Evolutionary conservation across 1,140 invertebrate species (phyloP).

Genomic region (Cotesia vestalis): DNA sequence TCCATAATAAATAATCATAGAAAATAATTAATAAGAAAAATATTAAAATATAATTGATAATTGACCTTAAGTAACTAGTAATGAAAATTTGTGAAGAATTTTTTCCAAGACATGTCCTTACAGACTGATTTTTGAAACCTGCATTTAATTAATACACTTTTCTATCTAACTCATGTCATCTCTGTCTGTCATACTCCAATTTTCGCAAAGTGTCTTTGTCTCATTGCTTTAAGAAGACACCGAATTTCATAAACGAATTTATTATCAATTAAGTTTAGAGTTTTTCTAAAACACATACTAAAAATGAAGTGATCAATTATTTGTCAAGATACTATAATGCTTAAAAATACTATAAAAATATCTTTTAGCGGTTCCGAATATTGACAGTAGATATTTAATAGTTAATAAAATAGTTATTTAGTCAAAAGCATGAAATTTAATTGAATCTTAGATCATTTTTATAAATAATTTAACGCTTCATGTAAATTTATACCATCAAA

Average conservation of each 20-base stretch:
- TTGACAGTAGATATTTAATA: no score
- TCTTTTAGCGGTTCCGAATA: no score
- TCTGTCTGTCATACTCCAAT: slow-evolving; percentile 9
- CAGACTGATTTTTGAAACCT: slow-evolving; percentile 32
- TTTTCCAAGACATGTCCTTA: slow-evolving; percentile 14
- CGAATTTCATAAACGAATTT: slow-evolving; percentile 31
- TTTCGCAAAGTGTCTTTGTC: slow-evolving; percentile 15
- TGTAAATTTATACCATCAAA: no score
- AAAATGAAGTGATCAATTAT: background rate
- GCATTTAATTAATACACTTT: background rate
- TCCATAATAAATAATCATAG: background rate
- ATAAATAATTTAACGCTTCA: background rate
- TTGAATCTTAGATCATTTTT: background rate
- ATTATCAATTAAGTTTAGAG: slow-evolving; percentile 24
- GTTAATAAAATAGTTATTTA: no score
- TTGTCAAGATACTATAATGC: background rate
- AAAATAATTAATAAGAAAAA: background rate
- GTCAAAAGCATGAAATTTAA: background rate
- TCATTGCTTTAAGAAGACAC: background rate
- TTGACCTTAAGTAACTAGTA: background rate
- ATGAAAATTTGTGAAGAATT: background rate
- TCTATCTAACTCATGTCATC: slow-evolving; percentile 10
- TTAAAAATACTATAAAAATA: no score
- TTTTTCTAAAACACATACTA: slow-evolving; percentile 14
- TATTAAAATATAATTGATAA: background rate